Evolutionary conservation across 2,797 vertebrate genomes (phyloP).

Genomic region (Brachyalestes nurse): DNA sequence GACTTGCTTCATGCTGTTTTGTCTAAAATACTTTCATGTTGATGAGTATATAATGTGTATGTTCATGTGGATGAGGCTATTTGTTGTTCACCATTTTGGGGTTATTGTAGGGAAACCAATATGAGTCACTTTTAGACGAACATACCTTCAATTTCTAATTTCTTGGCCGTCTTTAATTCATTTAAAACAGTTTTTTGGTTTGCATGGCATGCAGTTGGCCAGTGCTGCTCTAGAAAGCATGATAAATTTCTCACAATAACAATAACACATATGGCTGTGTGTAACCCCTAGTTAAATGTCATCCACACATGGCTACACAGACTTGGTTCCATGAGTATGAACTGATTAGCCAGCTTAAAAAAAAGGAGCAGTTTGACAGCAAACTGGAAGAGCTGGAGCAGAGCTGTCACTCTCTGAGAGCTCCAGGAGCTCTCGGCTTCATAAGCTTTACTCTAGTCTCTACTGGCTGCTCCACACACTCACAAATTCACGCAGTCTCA

Average conservation of each 20-base stretch:
- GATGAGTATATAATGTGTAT: too few relatives aligned
- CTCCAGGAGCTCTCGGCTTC: slow-evolving; percentile 29
- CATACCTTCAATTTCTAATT: too few relatives aligned
- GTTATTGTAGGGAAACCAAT: too few relatives aligned
- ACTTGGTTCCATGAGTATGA: not conserved
- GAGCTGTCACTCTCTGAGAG: slow-evolving; percentile 35
- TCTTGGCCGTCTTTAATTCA: too few relatives aligned
- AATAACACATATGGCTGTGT: not conserved
- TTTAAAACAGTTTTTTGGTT: too few relatives aligned
- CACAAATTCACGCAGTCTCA: slow-evolving; percentile 24
- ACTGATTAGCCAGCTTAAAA: not conserved
- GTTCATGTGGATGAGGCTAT: too few relatives aligned
- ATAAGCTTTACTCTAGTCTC: slow-evolving; percentile 34
- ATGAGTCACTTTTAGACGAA: too few relatives aligned
- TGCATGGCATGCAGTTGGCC: too few relatives aligned
- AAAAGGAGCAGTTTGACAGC: not conserved
- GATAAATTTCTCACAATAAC: not conserved
- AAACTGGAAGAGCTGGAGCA: slow-evolving; percentile 14
- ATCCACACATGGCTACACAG: not conserved
- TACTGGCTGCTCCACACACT: slow-evolving; percentile 18
- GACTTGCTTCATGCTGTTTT: too few relatives aligned
- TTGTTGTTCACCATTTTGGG: too few relatives aligned
- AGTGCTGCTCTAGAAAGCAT: too few relatives aligned
- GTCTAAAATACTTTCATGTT: too few relatives aligned
- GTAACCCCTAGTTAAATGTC: not conserved